Evolutionary conservation across 92 coral and sea anemone genomes (phyloP).

Genomic region (Porites lobata): DNA sequence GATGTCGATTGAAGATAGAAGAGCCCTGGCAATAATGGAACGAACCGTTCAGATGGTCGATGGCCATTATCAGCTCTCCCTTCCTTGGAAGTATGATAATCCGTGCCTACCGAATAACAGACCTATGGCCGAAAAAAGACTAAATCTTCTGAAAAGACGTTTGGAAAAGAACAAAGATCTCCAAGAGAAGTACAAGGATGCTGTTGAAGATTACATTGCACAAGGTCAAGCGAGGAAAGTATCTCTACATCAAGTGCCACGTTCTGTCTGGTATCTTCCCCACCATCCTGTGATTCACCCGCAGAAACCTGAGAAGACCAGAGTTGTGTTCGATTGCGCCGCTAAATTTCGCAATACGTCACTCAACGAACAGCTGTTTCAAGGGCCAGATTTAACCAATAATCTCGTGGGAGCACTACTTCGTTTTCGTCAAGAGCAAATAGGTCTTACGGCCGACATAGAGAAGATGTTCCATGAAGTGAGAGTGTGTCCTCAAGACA

Average conservation of each 20-base stretch:
- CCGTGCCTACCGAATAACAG: constrained; percentile 8
- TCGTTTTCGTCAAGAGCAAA: too few species aligned
- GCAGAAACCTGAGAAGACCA: neutral
- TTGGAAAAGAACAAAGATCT: neutral
- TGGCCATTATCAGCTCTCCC: neutral
- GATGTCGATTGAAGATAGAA: too few species aligned
- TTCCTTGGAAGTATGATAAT: neutral
- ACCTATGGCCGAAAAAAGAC: neutral
- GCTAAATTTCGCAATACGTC: too few species aligned
- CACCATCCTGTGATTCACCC: neutral
- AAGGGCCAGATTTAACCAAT: too few species aligned
- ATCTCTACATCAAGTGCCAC: neutral
- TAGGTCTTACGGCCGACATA: neutral
- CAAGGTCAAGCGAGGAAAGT: neutral
- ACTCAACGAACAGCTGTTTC: too few species aligned
- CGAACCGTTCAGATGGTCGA: neutral
- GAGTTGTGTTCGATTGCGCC: too few species aligned
- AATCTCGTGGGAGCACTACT: too few species aligned
- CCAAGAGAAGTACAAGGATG: neutral
- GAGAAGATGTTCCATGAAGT: constrained; percentile 41
- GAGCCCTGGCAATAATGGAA: neutral
- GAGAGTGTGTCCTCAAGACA: neutral
- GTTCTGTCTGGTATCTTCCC: neutral
- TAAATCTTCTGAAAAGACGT: neutral
- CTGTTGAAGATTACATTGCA: neutral